Base-by-base conservation (phyloP, 1,140 invertebrate species). In the Procambarus virginalis region DNA sequence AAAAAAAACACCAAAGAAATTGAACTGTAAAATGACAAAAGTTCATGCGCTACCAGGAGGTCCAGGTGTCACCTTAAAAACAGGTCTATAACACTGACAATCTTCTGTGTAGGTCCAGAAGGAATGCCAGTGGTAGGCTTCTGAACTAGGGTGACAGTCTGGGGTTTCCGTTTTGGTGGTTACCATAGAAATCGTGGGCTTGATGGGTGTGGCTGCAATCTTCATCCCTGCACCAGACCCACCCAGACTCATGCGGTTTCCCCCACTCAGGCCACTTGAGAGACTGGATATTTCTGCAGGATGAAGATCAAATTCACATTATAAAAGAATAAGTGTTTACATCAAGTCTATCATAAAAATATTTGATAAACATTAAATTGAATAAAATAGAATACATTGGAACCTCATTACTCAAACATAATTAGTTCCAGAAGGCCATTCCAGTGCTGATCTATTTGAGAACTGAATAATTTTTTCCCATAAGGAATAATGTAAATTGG, bases 61-160 rank as follows among this genome's bases (percentile, higher is more conserved):
- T n/a, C 91, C 91, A 17, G 91, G 90, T 17, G 91, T 91, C 49
- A 92, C 91, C 49, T 92, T 92, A 60, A 92, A 88, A 45, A 92
- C 77, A n/a, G 91, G 91, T 49, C 91, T 70, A 68, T 92, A 70
- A 92, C 91, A 64, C 89, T 92, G 81, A 92, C 91, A 49, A 92
- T 88, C 83, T 92, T 92, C 82, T 92, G 91, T 17, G 89, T 84
- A 6, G 91, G 91, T n/a, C 87, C 91, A 10, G 91, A 86, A 68
- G 87, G 49, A 34, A 92, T 86, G 34, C 55, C 86, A 12, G 88
- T 91, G 45, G 89, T 75, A 34, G 89, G 87, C 22, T 92, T 92
- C 79, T 91, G 91, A 49, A 92, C 91, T 45, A 92, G 58, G 9
- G 91, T 92, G 4, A 92, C 91, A 2, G 91, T 91, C 81, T 91